Evolutionary conservation across 2,888 invertebrate genomes (phyloP), one percentile per base, ranked within the genome.

Genomic region (Aethes cnicana): DNA sequence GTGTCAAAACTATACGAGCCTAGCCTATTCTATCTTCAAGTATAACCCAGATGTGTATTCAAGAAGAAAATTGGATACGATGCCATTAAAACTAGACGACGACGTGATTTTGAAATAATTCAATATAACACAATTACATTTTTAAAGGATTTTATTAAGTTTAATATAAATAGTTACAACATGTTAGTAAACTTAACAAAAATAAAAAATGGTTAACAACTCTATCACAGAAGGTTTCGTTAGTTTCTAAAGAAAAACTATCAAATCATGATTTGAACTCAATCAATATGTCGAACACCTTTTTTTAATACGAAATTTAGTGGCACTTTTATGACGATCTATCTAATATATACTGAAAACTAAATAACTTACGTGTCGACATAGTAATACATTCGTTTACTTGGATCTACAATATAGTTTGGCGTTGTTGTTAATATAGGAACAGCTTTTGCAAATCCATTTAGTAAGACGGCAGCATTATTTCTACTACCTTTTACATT

Each of bases 381-480:
- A 55, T 87, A 90, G 61, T 86, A 90, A 65, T 90, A 90, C 83
- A 85, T 85, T 58, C 90, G 73, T 72, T 90, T 88, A 56, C 90
- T 88, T 18, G 90, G 90, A 61, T 90, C 89, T 65, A 87, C 65
- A 57, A 90, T 90, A 49, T 77, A 90, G 1, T 69, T 68, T 8
- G 84, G 81, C 0, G 84, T 82, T 1, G 81, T 84, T 0, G 87
- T 83, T 7, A 87, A 60, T 48, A 82, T 67, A 1, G 88, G 84
- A 3, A 75, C 77, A 8, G 81, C 84, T 61, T 81, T 79, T 6
- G 75, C 88, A 61, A 84, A 86, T 43, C 78, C 84, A 23, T 77
- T 83, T 2, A 90, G 63, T n/a, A 88, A 61, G 7, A 59, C 72
- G 2, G 84, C 83, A 6, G 85, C 74, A 47, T 68, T 81, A 39